Base-by-base conservation (phyloP, 2,797 vertebrate species). In the Microctenopoma steveboyesi region DNA sequence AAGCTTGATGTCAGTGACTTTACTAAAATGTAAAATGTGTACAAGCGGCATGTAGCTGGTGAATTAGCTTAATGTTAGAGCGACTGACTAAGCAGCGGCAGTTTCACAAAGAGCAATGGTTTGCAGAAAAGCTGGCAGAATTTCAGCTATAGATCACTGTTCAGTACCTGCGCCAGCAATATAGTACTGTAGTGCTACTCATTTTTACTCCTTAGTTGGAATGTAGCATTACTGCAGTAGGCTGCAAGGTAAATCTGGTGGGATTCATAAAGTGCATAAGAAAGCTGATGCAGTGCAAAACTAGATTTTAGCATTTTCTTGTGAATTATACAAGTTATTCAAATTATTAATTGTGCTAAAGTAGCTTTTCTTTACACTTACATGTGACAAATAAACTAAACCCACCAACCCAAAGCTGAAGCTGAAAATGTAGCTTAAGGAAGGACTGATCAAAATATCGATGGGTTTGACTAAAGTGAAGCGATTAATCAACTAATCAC, bases 1-100 rank as follows among this genome's bases (percentile, higher is more conserved):
- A 65, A 27, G 61, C 55, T 73, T 69, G 14, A 52, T 78, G 58
- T 75, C 74, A 52, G 28, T 22, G 53, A 30, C 65, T 16, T 60
- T 25, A 30, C 64, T 52, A 30, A 72, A 75, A 71, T 62, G 63
- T 71, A 56, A 77, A 83, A 74, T 72, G 65, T 79, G 85, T 77
- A 78, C 51, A 69, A 58, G 66, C 51, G 6, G 57, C 35, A 16
- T 45, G 52, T 72, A 72, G 76, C 70, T 16, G 67, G 78, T 71
- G 75, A 87, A 88, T 87, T 87, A 88, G 75, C 72, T 74, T 87
- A 89, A 89, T 88, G 88, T 72, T 42, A 25, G 46, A 68, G 76
- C 0, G 52, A 82, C 86, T 90, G 87, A 89, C 74, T 83, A 86
- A 86, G 90, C 87, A 86, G 73, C 0, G 12, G 67, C 55, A 8